Evolutionary conservation across 2,888 invertebrate genomes (phyloP).

Genomic region (Chesias legatella): DNA sequence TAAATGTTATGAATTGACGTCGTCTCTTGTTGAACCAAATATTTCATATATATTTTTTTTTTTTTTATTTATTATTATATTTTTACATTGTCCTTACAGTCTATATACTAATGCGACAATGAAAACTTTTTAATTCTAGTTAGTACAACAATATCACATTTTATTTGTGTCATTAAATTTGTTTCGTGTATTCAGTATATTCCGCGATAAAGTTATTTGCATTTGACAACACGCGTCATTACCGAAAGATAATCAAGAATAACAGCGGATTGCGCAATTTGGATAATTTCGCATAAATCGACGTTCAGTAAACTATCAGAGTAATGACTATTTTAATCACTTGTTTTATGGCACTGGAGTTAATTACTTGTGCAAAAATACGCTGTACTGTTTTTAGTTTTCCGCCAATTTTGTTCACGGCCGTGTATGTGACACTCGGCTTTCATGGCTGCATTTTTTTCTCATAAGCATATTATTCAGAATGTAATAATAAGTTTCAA

Average conservation of each 20-base stretch:
- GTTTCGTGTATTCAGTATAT: no score
- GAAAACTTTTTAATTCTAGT: no score
- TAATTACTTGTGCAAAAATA: slow-evolving; percentile 33
- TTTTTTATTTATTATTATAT: no score
- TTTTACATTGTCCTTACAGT: no score
- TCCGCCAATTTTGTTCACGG: slow-evolving; percentile 21
- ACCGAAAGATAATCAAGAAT: slow-evolving; percentile 1
- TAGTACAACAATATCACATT: no score
- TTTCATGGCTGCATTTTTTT: slow-evolving; percentile 13
- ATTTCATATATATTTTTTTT: no score
- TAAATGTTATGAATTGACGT: no score
- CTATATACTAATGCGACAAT: no score
- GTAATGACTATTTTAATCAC: slow-evolving; percentile 45
- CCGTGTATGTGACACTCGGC: slow-evolving; percentile 22
- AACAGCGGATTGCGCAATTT: slow-evolving; percentile 25
- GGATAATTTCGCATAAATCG: slow-evolving; percentile 29
- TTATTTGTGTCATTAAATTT: no score
- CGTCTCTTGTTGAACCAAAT: no score
- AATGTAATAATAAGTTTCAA: no score
- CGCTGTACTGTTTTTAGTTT: slow-evolving; percentile 19
- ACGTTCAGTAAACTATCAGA: slow-evolving; percentile 31
- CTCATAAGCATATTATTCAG: not conserved
- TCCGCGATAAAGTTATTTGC: no score
- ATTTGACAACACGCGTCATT: not conserved
- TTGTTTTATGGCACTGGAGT: slow-evolving; percentile 37